These are phyloP conservation scores for Bombus soroeensis DNA, from an alignment of 1,140 invertebrate genomes.

Conservation along the genomic window DNA sequence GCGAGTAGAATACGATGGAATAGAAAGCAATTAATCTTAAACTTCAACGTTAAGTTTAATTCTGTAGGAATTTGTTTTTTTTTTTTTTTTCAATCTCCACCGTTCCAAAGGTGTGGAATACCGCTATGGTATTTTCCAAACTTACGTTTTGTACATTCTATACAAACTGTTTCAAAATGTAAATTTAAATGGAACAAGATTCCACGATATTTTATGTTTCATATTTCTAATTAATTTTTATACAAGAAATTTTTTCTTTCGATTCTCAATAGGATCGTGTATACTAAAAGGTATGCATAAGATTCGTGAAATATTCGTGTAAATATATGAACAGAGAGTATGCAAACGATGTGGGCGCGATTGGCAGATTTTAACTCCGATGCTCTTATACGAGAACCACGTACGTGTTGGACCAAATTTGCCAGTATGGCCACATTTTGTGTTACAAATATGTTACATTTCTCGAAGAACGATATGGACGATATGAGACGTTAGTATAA, in stretches of 20 bases:
- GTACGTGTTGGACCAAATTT: slow-evolving; percentile 72
- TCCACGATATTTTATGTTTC: neutral
- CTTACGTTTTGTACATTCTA: too few species aligned
- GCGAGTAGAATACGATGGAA: too few species aligned
- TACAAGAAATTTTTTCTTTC: too few species aligned
- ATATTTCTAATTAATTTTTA: too few species aligned
- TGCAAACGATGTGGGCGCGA: slow-evolving; percentile 45
- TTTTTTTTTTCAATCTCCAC: too few species aligned
- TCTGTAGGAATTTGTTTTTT: too few species aligned
- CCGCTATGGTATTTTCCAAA: too few species aligned
- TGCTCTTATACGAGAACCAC: slow-evolving; percentile 63
- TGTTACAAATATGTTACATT: slow-evolving; percentile 61
- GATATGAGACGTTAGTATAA: slow-evolving; percentile 47
- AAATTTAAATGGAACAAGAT: neutral
- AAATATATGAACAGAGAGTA: neutral
- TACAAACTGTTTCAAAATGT: neutral
- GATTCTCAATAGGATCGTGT: too few species aligned
- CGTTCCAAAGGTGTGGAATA: too few species aligned
- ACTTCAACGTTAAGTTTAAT: too few species aligned
- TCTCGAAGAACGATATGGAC: slow-evolving; percentile 49
- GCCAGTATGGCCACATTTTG: slow-evolving; percentile 45
- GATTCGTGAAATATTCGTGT: slow-evolving; percentile 1
- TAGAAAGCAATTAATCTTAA: too few species aligned
- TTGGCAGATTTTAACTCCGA: slow-evolving; percentile 69
- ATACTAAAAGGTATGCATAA: too few species aligned